Percentiles rank a stretch among this genome's conserved stretches.
These are phyloP conservation scores for Ataeniobius toweri DNA, from an alignment of 2,797 vertebrate species.

Conservation along the genomic window DNA sequence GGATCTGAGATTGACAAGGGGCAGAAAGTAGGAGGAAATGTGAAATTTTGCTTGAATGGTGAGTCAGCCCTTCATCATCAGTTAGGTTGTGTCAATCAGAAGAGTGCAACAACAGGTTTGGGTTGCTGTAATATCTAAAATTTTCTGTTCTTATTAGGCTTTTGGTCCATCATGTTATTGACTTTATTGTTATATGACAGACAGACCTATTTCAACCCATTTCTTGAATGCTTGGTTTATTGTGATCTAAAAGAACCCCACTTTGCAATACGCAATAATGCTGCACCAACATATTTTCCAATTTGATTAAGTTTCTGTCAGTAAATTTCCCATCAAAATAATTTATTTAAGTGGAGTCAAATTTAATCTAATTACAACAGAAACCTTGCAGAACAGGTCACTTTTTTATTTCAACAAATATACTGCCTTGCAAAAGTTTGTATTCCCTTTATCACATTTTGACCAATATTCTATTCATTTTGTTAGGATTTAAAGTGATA, in stretches of 20 bases:
- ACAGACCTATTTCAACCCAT: neutral
- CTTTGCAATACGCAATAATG: neutral
- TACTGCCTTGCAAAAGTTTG: neutral
- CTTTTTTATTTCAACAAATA: neutral
- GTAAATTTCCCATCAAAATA: neutral
- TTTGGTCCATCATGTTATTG: neutral
- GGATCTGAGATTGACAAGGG: neutral
- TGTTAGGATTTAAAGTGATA: neutral
- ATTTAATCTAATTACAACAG: neutral
- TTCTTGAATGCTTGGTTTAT: neutral
- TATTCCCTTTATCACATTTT: neutral
- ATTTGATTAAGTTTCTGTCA: neutral
- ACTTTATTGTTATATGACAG: neutral
- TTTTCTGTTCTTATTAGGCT: neutral
- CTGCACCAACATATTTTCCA: no score
- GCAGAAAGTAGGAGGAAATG: conserved; percentile 4
- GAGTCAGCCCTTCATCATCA: conserved; percentile 20
- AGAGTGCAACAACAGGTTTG: neutral
- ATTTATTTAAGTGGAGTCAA: neutral
- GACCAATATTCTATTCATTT: neutral
- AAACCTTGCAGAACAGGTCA: neutral
- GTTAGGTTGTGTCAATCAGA: conserved; percentile 1
- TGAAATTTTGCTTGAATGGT: conserved; percentile 5
- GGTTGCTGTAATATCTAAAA: neutral
- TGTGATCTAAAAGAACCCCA: neutral